These are phyloP conservation scores for Psilopogon haemacephalus DNA, from an alignment of 2,113 vertebrate species.

Conservation along the genomic window DNA sequence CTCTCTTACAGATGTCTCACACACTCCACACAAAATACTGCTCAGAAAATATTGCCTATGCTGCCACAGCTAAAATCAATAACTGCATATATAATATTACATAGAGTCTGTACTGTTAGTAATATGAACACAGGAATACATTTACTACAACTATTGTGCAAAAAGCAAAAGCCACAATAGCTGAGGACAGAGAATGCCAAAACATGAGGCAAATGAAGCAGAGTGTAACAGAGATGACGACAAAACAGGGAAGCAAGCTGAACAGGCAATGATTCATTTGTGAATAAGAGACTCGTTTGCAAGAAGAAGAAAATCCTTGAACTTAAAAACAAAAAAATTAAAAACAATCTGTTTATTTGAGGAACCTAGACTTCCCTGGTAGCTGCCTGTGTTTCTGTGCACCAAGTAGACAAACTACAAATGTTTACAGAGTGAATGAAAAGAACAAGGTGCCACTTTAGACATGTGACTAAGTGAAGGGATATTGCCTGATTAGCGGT, in stretches of 20 bases:
- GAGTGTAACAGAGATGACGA: not conserved
- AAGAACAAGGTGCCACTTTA: not conserved
- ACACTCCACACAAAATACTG: not conserved
- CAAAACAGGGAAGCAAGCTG: not conserved
- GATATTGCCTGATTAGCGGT: not conserved
- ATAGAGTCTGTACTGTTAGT: not conserved
- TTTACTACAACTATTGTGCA: not conserved
- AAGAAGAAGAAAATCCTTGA: not conserved
- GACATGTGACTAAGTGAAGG: not conserved
- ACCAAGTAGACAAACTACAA: not conserved
- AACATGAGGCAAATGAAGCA: not conserved
- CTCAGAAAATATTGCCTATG: not conserved
- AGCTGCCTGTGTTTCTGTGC: not conserved
- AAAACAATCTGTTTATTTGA: not conserved
- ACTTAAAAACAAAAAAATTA: not conserved
- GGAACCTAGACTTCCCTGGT: not conserved
- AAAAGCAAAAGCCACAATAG: not conserved
- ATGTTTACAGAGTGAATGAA: not conserved
- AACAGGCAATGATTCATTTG: not conserved
- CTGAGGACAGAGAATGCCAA: not conserved
- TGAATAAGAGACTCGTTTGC: not conserved
- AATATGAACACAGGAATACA: not conserved
- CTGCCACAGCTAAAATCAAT: not conserved
- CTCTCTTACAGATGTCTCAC: fast-evolving
- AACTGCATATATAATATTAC: not conserved